Percentiles rank a stretch among this genome's conserved stretches.
Evolutionary conservation across 2,113 vertebrate genomes (phyloP).

Genomic region (Albula goreensis): DNA sequence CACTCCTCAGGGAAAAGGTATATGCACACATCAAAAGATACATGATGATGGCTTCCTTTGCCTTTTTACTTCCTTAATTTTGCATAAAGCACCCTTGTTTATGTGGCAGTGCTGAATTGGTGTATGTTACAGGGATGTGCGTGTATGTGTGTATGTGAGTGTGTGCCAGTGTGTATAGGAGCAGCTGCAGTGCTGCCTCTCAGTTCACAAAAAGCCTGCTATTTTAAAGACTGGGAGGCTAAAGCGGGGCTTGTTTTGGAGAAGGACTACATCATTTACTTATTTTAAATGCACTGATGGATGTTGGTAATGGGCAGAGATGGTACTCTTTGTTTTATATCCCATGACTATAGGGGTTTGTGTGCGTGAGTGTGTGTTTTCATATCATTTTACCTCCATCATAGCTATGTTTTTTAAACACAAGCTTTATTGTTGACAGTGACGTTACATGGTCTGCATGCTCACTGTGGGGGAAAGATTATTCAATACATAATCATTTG

Average conservation of each 20-base stretch:
- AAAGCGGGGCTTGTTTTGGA: slow-evolving; percentile 21
- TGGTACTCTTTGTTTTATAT: slow-evolving; percentile 1
- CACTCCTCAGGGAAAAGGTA: slow-evolving; percentile 35
- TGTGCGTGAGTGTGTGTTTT: background rate
- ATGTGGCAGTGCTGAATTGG: slow-evolving; percentile 60
- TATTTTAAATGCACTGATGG: slow-evolving; percentile 7
- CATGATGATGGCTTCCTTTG: background rate
- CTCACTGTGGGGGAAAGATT: background rate
- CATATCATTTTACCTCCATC: background rate
- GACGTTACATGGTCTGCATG: slow-evolving; percentile 4
- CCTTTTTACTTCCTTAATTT: background rate
- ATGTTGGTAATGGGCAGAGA: background rate
- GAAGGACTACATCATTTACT: slow-evolving; percentile 39
- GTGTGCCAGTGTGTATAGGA: slow-evolving; percentile 47
- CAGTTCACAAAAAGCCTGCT: slow-evolving; percentile 54
- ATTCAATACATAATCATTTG: slow-evolving; percentile 9
- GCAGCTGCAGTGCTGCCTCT: slow-evolving; percentile 64
- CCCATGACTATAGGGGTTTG: background rate
- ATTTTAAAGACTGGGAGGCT: slow-evolving; percentile 44
- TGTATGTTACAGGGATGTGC: slow-evolving; percentile 47
- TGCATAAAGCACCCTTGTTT: slow-evolving; percentile 59
- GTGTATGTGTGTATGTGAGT: slow-evolving; percentile 37
- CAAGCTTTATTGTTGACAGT: background rate
- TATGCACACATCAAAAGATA: slow-evolving; percentile 35
- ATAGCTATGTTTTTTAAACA: background rate